phyloP scores from a whole-genome alignment of 2,113 vertebrate species.

The Columbina picui region DNA sequence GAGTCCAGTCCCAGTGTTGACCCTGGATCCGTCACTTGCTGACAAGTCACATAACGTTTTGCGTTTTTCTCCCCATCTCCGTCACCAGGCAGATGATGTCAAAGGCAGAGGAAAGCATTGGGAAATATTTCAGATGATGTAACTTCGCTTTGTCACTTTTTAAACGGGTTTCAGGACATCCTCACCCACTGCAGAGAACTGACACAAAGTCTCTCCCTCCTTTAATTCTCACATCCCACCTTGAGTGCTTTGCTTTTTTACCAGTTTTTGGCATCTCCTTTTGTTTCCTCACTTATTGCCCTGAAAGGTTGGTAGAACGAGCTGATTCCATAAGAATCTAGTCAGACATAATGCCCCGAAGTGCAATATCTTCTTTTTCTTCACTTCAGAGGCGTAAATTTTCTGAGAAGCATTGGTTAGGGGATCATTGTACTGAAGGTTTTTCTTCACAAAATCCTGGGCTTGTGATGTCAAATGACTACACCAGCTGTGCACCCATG shows the following conservation, averaged over 20 bases:
- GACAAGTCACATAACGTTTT: neutral
- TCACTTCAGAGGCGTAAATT: neutral
- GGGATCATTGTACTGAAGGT: neutral
- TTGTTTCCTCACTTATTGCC: neutral
- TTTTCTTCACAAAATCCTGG: neutral
- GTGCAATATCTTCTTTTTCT: neutral
- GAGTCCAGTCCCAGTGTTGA: neutral
- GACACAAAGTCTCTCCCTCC: neutral
- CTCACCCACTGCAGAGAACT: neutral
- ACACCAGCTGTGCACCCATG: neutral
- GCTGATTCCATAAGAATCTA: neutral
- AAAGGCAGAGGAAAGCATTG: neutral
- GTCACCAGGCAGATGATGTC: neutral
- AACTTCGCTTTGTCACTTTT: neutral
- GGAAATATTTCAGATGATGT: neutral
- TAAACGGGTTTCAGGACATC: neutral
- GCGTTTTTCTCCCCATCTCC: neutral
- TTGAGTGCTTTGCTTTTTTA: neutral
- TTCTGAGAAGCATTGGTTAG: neutral
- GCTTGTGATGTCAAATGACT: neutral
- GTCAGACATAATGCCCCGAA: rapidly evolving
- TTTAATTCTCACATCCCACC: neutral
- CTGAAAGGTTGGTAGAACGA: rapidly evolving
- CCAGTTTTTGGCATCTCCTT: rapidly evolving
- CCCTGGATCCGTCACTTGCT: rapidly evolving